phyloP scores from a whole-genome alignment of 2,888 invertebrate species.

The Orchesellides sinensis region DNA sequence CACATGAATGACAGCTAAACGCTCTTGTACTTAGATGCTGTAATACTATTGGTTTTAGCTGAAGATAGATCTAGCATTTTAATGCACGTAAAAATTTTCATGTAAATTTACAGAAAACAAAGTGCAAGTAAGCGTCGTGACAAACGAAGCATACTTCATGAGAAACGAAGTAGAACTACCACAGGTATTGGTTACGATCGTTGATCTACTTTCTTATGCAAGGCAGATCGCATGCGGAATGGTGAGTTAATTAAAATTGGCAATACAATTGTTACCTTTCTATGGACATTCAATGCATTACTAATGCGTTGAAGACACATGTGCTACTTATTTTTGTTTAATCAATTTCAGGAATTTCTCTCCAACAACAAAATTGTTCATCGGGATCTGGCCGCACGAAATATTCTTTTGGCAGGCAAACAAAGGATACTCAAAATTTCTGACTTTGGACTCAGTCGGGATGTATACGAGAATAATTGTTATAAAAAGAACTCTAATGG shows the following conservation, averaged over 20 bases:
- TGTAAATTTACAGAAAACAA: slow-evolving; percentile 4
- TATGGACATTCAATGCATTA: not conserved
- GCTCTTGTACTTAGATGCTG: no score
- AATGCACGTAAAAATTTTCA: no score
- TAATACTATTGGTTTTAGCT: no score
- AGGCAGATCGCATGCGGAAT: slow-evolving; percentile 73
- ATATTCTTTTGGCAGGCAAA: slow-evolving; percentile 49
- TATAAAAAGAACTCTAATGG: slow-evolving; percentile 72
- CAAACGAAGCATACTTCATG: slow-evolving; percentile 71
- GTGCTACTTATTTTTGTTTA: not conserved
- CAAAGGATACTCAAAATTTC: slow-evolving; percentile 70
- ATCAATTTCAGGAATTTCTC: slow-evolving; percentile 71
- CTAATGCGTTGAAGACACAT: no score
- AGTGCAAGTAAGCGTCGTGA: slow-evolving; percentile 60
- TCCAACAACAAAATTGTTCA: slow-evolving; percentile 71
- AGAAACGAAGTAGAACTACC: slow-evolving; percentile 8
- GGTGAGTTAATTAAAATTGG: slow-evolving; percentile 52
- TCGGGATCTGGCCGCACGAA: slow-evolving; percentile 69
- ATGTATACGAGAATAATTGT: slow-evolving; percentile 73
- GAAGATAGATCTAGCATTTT: no score
- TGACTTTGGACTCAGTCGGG: slow-evolving; percentile 73
- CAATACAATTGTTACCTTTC: not conserved
- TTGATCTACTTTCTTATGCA: slow-evolving; percentile 69
- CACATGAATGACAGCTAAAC: no score
- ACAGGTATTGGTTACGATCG: slow-evolving; percentile 26